These are phyloP conservation scores for Bubo blakistoni DNA, from an alignment of 2,113 vertebrate species.

Conservation along the genomic window DNA sequence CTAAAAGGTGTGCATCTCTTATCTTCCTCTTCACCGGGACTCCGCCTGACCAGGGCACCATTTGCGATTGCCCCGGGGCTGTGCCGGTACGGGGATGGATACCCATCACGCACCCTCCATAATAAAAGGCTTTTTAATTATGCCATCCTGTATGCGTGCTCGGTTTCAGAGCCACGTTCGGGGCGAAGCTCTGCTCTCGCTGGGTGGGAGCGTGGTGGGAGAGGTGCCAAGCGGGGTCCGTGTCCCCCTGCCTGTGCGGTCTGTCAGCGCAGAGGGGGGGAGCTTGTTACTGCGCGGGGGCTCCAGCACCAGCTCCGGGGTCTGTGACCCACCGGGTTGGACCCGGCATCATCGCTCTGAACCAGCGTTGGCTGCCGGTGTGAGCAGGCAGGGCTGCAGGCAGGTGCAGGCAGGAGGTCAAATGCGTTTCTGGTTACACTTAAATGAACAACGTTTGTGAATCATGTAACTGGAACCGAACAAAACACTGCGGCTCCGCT, in stretches of 20 bases:
- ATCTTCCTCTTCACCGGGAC: background rate
- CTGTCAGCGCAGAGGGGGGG: background rate
- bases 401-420: background rate
- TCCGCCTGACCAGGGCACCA: too few relatives aligned
- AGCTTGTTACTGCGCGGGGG: background rate
- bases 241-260: background rate
- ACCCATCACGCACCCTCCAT: accelerated
- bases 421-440: background rate
- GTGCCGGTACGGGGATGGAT: background rate
- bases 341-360: background rate
- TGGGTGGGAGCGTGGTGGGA: background rate
- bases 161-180: background rate
- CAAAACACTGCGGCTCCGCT: accelerated
- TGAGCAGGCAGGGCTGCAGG: background rate
- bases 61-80: background rate
- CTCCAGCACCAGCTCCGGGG: accelerated
- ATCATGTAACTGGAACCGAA: background rate
- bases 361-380: background rate
- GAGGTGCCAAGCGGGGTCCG: background rate
- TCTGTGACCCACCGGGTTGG: accelerated
- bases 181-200: background rate
- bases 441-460: background rate
- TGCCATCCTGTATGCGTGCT: background rate
- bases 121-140: background rate
- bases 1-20: background rate